Evolutionary conservation across 1,140 invertebrate genomes (phyloP), one percentile per base, ranked within the genome.

Genomic region (Ctenoplectra terminalis): DNA sequence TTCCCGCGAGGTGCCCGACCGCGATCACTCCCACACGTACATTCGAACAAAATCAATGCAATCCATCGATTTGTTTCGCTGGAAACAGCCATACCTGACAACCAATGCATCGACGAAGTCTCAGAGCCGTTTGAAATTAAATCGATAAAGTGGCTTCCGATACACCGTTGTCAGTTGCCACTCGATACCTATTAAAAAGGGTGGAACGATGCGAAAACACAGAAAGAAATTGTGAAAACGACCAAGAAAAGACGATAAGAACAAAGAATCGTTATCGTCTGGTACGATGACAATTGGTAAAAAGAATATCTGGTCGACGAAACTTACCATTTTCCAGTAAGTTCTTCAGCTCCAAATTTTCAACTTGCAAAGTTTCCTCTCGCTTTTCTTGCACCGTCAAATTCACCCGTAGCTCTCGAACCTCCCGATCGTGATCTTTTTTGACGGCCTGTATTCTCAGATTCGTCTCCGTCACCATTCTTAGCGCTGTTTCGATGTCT

Each of bases 401-500:
- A 26, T 76, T 50, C 2, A 60, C 40, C 61, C 69, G 48, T 20
- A 87, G 31, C 7, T 48, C 67, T 31, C 76, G 66, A 29, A 80
- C 26, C 29, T 13, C 20, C 23, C 74, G 56, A 29, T 87, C 86
- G 63, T 61, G 70, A 56, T 85, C 63, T 26, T 29, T 34, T n/a
- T 8, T 54, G n/a, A 29, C 20, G 43, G 54, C 37, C 29, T 80
- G 60, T 31, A 23, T 52, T 9, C 31, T 82, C 66, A 54, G 67
- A 82, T 81, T 66, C 63, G 50, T 83, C 61, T 72, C 74, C 60
- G 23, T 46, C 63, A 75, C 79, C 48, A 67, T 61, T 26, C 46
- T 40, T 20, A 87, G 26, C 37, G 81, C 73, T 29, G 70, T 74
- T 34, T 56, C 84, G 34, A 85, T 56, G 63, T 85, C 86, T 31